Conservation (phyloP, 1,140 invertebrate genomes). For the Colletes latitarsis region DNA sequence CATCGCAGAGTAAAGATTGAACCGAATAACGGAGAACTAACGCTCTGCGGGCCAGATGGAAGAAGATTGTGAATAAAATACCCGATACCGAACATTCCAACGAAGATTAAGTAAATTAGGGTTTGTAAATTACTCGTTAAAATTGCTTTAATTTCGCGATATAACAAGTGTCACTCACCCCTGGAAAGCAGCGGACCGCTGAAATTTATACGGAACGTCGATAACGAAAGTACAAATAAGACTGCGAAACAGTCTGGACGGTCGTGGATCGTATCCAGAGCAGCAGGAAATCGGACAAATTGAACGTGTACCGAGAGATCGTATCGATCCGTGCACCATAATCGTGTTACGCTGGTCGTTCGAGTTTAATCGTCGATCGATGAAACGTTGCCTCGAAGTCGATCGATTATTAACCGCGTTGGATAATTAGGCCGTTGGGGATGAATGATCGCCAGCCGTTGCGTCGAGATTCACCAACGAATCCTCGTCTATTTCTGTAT, state of each 20-base stretch:
- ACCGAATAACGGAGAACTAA: no score
- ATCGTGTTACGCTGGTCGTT: constrained; percentile 6
- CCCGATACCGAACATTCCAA: no score
- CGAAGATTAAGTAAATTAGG: no score
- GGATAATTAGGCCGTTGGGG: constrained; percentile 43
- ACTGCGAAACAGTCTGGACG: neutral
- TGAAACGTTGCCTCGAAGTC: neutral
- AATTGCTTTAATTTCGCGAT: no score
- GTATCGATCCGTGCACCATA: neutral
- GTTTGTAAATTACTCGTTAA: no score
- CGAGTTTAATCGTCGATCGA: constrained; percentile 1
- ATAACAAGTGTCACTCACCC: no score
- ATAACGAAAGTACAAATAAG: neutral
- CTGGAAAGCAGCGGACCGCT: no score
- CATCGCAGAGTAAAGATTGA: no score
- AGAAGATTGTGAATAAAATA: neutral
- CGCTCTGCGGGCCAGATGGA: neutral
- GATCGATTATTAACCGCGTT: constrained; percentile 29
- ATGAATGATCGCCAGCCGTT: constrained; percentile 24
- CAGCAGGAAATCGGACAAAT: constrained; percentile 3
- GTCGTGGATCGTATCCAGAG: neutral
- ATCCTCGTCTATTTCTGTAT: constrained; percentile 31
- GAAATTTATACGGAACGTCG: neutral
- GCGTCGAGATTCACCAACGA: constrained; percentile 13
- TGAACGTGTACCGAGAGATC: neutral